Evolutionary conservation across 2,888 invertebrate species (phyloP), one percentile per base, ranked within the genome.

Genomic region (Lacanobia wlatinum): DNA sequence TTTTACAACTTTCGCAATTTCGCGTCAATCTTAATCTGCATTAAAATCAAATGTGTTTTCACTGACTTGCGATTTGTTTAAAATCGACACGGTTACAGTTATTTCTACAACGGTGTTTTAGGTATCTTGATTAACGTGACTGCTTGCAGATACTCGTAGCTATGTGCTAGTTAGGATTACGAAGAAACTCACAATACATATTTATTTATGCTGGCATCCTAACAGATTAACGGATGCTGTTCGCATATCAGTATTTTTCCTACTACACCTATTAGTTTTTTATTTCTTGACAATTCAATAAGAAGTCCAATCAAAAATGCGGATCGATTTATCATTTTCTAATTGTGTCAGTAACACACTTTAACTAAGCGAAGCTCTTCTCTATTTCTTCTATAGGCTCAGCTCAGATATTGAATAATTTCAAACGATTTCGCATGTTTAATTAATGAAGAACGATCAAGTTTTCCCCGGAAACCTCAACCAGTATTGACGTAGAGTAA

Each of bases 141-240:
- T 55, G 40, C 50, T 52, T 62, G 48, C 52, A 71, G 28, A 73
- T 40, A 50, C 14, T 18, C 48, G 18, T 48, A 7, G 16, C 55
- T 63, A 50, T 55, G 46, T 53, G 38, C 56, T n/a, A n/a, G n/a
- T n/a, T 21, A 56, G 43, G 1, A 72, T 61, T 65, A 59, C 53
- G 48, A 69, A 58, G 53, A 72, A 34, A 78, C 55, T n/a, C n/a
- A 64, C 50, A 65, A 62, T 76, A 60, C 58, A 70, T 66, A 79
- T 80, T 79, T 67, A 80, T 74, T 66, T 83, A 83, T 70, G 63
- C 74, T 83, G 73, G 65, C 79, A 80, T 80, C 62, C 16, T 73
- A 56, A 68, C 43, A 56, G 18, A 60, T 76, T 67, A 76, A 53
- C 78, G n/a, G 48, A 43, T 53, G 18, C 23, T 28, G 43, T 52